Evolutionary conservation across 2,113 vertebrate species (phyloP), one percentile per base, ranked within the genome.

Genomic region (Mormyrus iriodes): DNA sequence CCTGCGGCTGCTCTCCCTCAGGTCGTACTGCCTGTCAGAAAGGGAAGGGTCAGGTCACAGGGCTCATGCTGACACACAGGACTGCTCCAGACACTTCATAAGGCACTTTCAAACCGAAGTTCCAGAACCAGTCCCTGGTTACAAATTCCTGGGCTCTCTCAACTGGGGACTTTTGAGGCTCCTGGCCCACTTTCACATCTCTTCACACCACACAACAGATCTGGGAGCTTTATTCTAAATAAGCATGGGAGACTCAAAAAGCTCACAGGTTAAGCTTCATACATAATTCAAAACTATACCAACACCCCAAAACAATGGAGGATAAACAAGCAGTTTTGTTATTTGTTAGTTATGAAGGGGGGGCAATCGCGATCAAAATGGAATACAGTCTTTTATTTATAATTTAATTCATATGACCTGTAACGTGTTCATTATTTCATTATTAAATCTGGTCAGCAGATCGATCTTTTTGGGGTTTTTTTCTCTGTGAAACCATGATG

Each of bases 1-100:
- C 35, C 96, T 97, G 84, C 98, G 99, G 91, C 97, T 98, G 96
- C 96, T 99, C 94, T 99, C 98, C 86, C 98, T 95, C 91, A 99
- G 95, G 91, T 99, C 98, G 48, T 99, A 99, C 92, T 99, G 98
- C 90, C 98, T 99, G 95, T 48, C 88, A 84, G 19, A 73, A 31
- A 76, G 69, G 79, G 44, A 82, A 4, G 88, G 15, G 49, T 79
- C 73, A 79, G 73, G 51, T 42, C 5, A 42, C 35, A 2, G 35
- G 24, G 69, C 46, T 44, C 24, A 12, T 17, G 39, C 42, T 5
- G 35, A 84, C 9, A 48, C 82, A 84, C 46, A 46, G 61, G 27
- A 13, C 61, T 69, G n/a, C 1, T 69, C n/a, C 61, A 61, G 8
- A 61, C 55, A 58, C 53, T 3, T 61, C 55, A 9, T 61, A 61